Evolutionary conservation across 2,113 vertebrate species (phyloP), one percentile per base, ranked within the genome.

Genomic region (Etheostoma spectabile): DNA sequence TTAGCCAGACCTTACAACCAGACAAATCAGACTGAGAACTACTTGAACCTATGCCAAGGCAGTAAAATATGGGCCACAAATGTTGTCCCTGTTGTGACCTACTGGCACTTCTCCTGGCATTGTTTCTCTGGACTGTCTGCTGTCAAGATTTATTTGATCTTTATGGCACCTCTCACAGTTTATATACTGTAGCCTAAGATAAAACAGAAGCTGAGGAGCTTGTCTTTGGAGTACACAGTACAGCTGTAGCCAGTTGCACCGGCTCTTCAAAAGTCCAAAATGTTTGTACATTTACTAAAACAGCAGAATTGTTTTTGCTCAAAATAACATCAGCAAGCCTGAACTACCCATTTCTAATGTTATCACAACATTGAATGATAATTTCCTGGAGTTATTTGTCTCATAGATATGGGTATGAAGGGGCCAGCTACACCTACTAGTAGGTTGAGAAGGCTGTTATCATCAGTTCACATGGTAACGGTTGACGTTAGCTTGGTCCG

Each of bases 1-100:
- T 82, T 51, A 74, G 67, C 77, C 79, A 84, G 83, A 91, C 86
- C 75, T 83, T 75, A 62, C 68, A 67, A 68, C 78, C 83, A 76
- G 79, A 82, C 79, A 79, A 79, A 91, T 88, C 87, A 80, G 83
- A 82, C 70, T 51, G 57, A 77, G 74, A 56, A 84, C 70, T 30
- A 80, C 79, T 91, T 91, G 86, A 87, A 76, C 69, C 15, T 5
- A 18, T n/a, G 88, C 91, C 91, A 91, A 65, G 81, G 79, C 82
- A 67, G 85, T 92, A 88, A 91, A 89, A 89, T 87, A 93, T 70
- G 88, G 91, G 76, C 90, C 83, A 88, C 89, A 89, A 92, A 84
- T 82, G 85, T 86, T 87, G 88, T 87, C 87, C 81, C 86, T 73
- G 86, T 89, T 66, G 22, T 85, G 90, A 91, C 92, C 90, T 82